Conservation (phyloP, 2,797 vertebrate species). For the Anomalospiza imberbis region DNA sequence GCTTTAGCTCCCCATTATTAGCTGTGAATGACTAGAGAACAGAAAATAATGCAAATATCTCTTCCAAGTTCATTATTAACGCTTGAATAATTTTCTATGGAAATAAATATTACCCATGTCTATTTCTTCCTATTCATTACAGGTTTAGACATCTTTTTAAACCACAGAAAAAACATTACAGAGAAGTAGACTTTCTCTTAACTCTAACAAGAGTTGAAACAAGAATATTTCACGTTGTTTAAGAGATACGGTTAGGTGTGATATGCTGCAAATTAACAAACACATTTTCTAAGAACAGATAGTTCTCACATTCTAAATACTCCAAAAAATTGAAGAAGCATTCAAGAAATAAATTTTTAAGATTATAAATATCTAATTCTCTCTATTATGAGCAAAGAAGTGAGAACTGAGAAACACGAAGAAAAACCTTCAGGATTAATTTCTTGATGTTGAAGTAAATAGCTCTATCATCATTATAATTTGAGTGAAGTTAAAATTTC, state of each 20-base stretch:
- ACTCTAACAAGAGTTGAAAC: background rate
- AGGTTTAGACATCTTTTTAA: background rate
- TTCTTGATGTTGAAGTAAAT: background rate
- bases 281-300: background rate
- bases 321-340: background rate
- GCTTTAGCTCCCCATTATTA: background rate
- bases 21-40: background rate
- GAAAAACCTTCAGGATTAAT: background rate
- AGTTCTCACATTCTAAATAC: background rate
- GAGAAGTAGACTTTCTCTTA: background rate
- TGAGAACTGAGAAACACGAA: background rate
- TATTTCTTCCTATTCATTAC: background rate
- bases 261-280: background rate
- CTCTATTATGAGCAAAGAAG: background rate
- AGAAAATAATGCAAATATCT: background rate
- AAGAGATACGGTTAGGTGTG: background rate
- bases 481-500: background rate
- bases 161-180: background rate
- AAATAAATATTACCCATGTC: background rate
- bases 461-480: background rate
- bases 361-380: background rate
- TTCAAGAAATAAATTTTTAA: background rate
- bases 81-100: background rate
- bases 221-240: background rate
- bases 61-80: background rate